Evolutionary conservation across 2,113 vertebrate species (phyloP).

Genomic region (Erythrolamprus reginae): DNA sequence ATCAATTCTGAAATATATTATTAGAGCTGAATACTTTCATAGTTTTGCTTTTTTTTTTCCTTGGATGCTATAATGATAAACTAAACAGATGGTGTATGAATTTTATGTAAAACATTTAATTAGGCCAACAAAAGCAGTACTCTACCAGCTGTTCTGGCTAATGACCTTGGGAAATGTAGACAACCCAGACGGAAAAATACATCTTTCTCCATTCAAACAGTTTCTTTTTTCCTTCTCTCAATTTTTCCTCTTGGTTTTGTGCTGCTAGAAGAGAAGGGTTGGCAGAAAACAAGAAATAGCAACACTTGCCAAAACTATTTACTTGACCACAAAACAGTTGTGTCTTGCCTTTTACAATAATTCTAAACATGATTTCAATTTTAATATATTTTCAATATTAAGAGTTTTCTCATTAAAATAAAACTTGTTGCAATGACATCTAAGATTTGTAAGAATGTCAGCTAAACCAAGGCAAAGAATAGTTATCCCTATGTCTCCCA

Average conservation of each 20-base stretch:
- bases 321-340: background rate
- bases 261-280: background rate
- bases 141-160: constrained; percentile 43
- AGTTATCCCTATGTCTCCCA: background rate
- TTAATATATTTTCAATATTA: background rate
- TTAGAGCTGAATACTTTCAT: rapidly evolving
- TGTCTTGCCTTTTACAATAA: background rate
- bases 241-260: background rate
- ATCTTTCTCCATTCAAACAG: background rate
- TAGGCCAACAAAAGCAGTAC: constrained; percentile 19
- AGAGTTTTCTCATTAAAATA: background rate
- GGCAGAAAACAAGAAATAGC: background rate
- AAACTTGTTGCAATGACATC: background rate
- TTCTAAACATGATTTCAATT: background rate
- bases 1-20: constrained; percentile 14
- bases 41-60: constrained; percentile 31
- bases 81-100: constrained; percentile 44
- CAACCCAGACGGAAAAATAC: constrained; percentile 25
- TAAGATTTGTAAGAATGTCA: background rate
- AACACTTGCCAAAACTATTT: background rate
- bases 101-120: constrained; percentile 43
- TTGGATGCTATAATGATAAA: constrained; percentile 24
- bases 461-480: background rate
- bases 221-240: background rate
- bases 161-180: constrained; percentile 45